These are phyloP conservation scores for Vicugna pacos DNA, from an alignment of 2,113 vertebrate species.

Conservation along the genomic window DNA sequence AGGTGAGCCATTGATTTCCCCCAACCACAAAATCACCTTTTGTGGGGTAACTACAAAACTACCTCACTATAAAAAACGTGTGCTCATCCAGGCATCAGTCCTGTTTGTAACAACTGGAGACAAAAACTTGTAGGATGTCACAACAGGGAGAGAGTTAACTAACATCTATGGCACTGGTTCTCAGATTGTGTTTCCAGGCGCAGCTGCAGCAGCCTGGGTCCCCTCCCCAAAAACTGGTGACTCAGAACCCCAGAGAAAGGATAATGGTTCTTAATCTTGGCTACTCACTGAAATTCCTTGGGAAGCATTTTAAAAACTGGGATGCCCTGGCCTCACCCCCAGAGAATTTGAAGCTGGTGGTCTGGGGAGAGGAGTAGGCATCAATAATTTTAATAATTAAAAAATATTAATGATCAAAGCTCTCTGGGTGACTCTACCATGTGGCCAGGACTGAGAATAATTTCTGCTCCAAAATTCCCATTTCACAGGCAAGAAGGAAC, in stretches of 20 bases:
- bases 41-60: too few relatives aligned
- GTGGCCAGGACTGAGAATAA: not conserved
- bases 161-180: too few relatives aligned
- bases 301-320: not conserved
- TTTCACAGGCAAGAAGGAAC: not conserved
- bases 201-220: too few relatives aligned
- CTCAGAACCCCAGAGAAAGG: not conserved
- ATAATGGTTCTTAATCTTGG: not conserved
- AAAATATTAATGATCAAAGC: not conserved
- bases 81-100: too few relatives aligned
- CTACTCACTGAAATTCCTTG: not conserved
- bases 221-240: not conserved
- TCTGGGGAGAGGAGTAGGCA: not conserved
- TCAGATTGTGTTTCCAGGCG: too few relatives aligned
- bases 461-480: not conserved
- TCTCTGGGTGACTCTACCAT: not conserved
- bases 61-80: too few relatives aligned
- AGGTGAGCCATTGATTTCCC: too few relatives aligned
- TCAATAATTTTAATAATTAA: not conserved
- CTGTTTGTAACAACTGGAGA: too few relatives aligned
- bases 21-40: too few relatives aligned
- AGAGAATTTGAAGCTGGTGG: not conserved
- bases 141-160: too few relatives aligned
- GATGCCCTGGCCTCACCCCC: not conserved
- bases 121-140: too few relatives aligned